Base-by-base conservation (phyloP, 2,888 invertebrate genomes). In the Cremastobaeus sp. region DNA sequence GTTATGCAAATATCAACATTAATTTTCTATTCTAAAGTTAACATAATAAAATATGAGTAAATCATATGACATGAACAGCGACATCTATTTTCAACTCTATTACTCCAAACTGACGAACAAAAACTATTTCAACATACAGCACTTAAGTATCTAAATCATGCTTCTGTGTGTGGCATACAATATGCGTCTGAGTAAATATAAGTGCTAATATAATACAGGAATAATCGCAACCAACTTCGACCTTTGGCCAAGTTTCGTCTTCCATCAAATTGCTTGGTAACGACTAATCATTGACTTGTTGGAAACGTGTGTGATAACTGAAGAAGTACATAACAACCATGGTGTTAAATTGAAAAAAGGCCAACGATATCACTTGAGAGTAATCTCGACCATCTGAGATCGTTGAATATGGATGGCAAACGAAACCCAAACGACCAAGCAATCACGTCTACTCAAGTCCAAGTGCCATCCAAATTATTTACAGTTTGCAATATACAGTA, bases 371-470 rank as follows among this genome's bases (percentile, higher is more conserved):
- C 3, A 30, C 3, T 30, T n/a, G 20, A 28, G 15, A n/a, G 15
- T 30, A 17, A 8, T 18, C 25, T 20, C 20, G 11, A 47, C 3
- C 6, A 32, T 17, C 6, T 32, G 34, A 1, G 3, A 20, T 37
- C 30, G 14, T n/a, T 25, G 30, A 60, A 48, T n/a, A 28, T 17
- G 48, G 39, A 66, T 50, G 57, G 54, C n/a, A 55, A 65, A 65
- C 47, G 65, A 65, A 65, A 65, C 43, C 41, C 54, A 54, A 45
- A 66, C 48, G 48, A 62, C 34, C 50, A 62, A 62, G 62, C 50
- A 21, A 62, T 41, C 34, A 50, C 12, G 20, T 50, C 66, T 57
- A 66, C 57, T 57, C 18, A 62, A 43, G 8, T 52, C 17, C 30
- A 52, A 57, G 66, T 66, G 66, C 57, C 50, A 37, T 34, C 34